Conservation (phyloP, 1,140 invertebrate genomes). For the Drosophila littoralis region DNA sequence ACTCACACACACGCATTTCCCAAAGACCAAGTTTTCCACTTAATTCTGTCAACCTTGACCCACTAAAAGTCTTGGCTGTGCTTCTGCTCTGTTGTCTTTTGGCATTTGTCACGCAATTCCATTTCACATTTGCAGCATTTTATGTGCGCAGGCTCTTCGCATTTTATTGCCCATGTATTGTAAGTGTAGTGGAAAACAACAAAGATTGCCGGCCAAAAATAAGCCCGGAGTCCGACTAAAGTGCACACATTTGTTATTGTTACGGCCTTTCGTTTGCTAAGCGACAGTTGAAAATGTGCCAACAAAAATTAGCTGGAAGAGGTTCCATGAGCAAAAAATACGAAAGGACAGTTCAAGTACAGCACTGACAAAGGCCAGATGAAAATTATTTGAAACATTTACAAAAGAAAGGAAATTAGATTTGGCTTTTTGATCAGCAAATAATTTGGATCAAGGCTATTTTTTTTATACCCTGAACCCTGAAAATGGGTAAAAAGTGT, state of each 20-base stretch:
- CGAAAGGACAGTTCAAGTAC: not conserved
- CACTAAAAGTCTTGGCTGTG: slow-evolving; percentile 4
- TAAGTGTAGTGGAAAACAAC: slow-evolving; percentile 13
- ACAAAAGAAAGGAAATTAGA: too few species aligned
- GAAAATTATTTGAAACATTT: too few species aligned
- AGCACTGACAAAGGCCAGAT: not conserved
- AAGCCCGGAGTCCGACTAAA: slow-evolving; percentile 16
- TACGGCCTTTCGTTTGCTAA: slow-evolving; percentile 7
- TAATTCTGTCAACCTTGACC: slow-evolving; percentile 32
- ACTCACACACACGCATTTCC: slow-evolving; percentile 1
- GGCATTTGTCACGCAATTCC: slow-evolving; percentile 44
- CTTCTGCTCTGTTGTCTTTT: slow-evolving; percentile 8
- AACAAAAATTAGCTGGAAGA: not conserved
- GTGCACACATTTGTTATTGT: slow-evolving; percentile 12
- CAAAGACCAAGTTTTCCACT: slow-evolving; percentile 13
- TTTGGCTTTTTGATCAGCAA: too few species aligned
- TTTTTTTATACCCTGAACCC: too few species aligned
- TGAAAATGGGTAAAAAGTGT: too few species aligned
- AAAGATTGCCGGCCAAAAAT: slow-evolving; percentile 8
- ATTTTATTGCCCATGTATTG: slow-evolving; percentile 20
- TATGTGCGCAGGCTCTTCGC: slow-evolving; percentile 10
- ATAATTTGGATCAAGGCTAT: too few species aligned
- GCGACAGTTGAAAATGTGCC: slow-evolving; percentile 1
- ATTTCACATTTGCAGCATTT: slow-evolving; percentile 21
- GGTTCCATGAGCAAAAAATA: not conserved